These are phyloP conservation scores for Aphyosemion australe DNA, from an alignment of 2,113 vertebrate genomes.

Conservation along the genomic window DNA sequence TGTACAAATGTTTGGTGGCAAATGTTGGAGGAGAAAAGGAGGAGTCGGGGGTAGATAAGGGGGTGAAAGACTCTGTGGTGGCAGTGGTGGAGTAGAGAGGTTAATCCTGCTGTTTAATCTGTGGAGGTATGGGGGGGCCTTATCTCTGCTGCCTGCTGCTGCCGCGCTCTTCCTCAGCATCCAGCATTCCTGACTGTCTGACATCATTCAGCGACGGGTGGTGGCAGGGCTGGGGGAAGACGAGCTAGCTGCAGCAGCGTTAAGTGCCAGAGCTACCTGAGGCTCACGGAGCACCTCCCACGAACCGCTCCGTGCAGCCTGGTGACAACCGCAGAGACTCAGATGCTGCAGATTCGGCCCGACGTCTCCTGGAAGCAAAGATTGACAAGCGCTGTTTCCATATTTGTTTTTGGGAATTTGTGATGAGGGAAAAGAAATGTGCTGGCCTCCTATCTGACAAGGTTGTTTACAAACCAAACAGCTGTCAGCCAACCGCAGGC, in stretches of 20 bases:
- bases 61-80: slow-evolving; percentile 74
- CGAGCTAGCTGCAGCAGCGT: slow-evolving; percentile 41
- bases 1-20: slow-evolving; percentile 77
- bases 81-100: slow-evolving; percentile 77
- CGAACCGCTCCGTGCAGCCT: slow-evolving; percentile 10
- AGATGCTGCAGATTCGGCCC: slow-evolving; percentile 35
- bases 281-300: slow-evolving; percentile 15
- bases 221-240: slow-evolving; percentile 14
- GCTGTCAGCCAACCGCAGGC: slow-evolving; percentile 56
- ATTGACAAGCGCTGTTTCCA: slow-evolving; percentile 27
- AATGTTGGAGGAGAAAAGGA: slow-evolving; percentile 70
- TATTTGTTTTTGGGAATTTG: slow-evolving; percentile 43
- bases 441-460: slow-evolving; percentile 44
- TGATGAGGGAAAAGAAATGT: slow-evolving; percentile 32
- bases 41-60: slow-evolving; percentile 66
- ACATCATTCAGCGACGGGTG: slow-evolving; percentile 71
- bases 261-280: slow-evolving; percentile 21
- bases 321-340: slow-evolving; percentile 37
- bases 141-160: slow-evolving; percentile 80
- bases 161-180: slow-evolving; percentile 69
- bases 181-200: slow-evolving; percentile 68
- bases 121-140: slow-evolving; percentile 73
- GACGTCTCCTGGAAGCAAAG: slow-evolving; percentile 20
- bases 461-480: slow-evolving; percentile 47
- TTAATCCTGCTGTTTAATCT: slow-evolving; percentile 85